Evolutionary conservation across 2,888 invertebrate species (phyloP).

Genomic region (Suillia variegata): DNA sequence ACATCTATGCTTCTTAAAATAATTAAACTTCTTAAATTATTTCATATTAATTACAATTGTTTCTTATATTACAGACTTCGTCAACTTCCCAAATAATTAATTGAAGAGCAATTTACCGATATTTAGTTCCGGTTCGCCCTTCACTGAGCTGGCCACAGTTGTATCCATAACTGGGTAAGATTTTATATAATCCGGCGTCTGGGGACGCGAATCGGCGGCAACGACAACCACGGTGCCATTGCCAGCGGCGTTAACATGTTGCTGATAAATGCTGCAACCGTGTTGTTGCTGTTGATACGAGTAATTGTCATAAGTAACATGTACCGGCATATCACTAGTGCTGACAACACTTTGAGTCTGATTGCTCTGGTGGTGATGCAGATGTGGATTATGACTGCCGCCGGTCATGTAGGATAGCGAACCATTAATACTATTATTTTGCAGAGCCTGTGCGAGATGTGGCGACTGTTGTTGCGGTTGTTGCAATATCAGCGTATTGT

Average conservation of each 20-base stretch:
- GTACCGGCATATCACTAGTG: constrained; percentile 27
- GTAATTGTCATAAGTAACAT: constrained; percentile 25
- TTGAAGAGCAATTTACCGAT: constrained; percentile 58
- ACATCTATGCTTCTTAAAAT: too few relatives aligned
- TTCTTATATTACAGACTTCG: too few relatives aligned
- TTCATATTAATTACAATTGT: too few relatives aligned
- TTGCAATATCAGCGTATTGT: too few relatives aligned
- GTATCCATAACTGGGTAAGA: constrained; percentile 62
- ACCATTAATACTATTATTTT: constrained; percentile 3
- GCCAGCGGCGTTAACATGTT: constrained; percentile 23
- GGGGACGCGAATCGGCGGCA: constrained; percentile 55
- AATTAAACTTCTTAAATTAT: too few relatives aligned
- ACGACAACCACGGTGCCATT: constrained; percentile 40
- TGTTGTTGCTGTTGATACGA: constrained; percentile 34
- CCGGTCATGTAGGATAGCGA: constrained; percentile 2
- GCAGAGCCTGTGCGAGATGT: constrained; percentile 2
- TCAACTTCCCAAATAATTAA: too few relatives aligned
- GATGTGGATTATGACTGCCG: constrained; percentile 12
- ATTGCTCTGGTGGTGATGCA: neutral
- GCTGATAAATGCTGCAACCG: too few relatives aligned
- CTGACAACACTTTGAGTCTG: constrained; percentile 28
- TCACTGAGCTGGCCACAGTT: constrained; percentile 60
- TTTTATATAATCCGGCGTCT: constrained; percentile 60
- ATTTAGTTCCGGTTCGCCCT: constrained; percentile 61
- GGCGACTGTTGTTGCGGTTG: constrained; percentile 9